A percentile compares a stretch with the other conserved stretches of the same genome.
Evolutionary conservation across 1,140 invertebrate genomes (phyloP).

Genomic region (Dreissena polymorpha): DNA sequence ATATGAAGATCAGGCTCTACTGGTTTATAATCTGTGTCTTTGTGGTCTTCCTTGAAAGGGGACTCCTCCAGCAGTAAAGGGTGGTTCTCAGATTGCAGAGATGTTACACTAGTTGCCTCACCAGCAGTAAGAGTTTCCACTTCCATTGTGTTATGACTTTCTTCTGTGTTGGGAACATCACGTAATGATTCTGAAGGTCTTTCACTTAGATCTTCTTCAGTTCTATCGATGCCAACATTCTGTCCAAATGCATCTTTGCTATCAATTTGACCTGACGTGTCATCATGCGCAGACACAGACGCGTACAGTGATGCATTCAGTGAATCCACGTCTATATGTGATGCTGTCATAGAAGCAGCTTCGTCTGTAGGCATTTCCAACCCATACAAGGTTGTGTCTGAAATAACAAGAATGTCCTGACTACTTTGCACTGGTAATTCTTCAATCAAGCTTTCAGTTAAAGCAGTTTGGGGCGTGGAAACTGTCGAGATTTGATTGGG

Average conservation of each 20-base stretch:
- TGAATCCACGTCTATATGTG: conserved; percentile 62
- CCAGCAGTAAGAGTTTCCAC: conserved; percentile 32
- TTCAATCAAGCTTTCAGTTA: conserved; percentile 67
- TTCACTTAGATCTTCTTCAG: conserved; percentile 53
- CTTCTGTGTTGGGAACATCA: conserved; percentile 34
- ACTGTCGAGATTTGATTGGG: background rate
- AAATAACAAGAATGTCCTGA: conserved; percentile 65
- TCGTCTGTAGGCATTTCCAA: conserved; percentile 77
- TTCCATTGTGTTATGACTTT: conserved; percentile 48
- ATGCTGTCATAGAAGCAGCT: conserved; percentile 62
- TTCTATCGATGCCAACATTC: conserved; percentile 44
- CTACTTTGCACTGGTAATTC: conserved; percentile 58
- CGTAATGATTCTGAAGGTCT: conserved; percentile 44
- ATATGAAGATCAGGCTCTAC: conserved; percentile 19
- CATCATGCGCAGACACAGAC: conserved; percentile 35
- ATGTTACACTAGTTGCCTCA: background rate
- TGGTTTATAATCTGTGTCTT: conserved; percentile 8
- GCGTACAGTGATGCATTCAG: conserved; percentile 43
- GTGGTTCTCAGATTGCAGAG: conserved; percentile 7
- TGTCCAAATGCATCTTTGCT: conserved; percentile 43
- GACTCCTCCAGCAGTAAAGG: conserved; percentile 18
- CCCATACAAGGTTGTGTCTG: conserved; percentile 75
- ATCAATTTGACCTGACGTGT: conserved; percentile 51
- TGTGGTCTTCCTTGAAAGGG: conserved; percentile 21
- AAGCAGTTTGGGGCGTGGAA: conserved; percentile 41